These are phyloP conservation scores for Ctenopoma kingsleyae DNA, from an alignment of 2,797 vertebrate species.

Conservation along the genomic window DNA sequence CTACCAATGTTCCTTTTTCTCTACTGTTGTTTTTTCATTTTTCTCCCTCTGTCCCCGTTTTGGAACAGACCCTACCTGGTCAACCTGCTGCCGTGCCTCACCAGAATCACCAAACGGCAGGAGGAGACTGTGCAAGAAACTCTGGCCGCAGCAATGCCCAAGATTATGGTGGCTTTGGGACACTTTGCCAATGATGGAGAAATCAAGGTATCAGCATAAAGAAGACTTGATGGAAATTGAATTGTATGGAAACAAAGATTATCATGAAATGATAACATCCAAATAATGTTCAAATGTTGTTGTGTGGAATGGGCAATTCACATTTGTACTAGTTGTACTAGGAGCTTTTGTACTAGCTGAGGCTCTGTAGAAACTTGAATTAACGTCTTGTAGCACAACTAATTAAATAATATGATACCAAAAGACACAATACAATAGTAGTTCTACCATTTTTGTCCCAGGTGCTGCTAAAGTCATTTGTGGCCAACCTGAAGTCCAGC, in stretches of 20 bases:
- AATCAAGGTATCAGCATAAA: slow-evolving; percentile 90
- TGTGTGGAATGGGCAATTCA: not conserved
- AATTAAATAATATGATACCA: no score
- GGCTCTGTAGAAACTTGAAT: no score
- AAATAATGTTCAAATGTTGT: not conserved
- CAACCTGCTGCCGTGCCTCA: slow-evolving; percentile 95
- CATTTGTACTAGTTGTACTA: no score
- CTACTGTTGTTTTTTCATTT: not conserved
- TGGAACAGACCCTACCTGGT: slow-evolving; percentile 92
- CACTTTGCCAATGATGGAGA: slow-evolving; percentile 97
- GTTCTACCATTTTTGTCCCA: slow-evolving; percentile 53
- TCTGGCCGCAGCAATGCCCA: slow-evolving; percentile 92
- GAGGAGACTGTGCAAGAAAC: slow-evolving; percentile 97
- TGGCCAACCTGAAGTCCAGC: slow-evolving; percentile 93
- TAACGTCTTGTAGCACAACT: no score
- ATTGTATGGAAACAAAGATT: no score
- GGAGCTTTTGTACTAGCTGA: no score
- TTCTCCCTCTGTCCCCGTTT: not conserved
- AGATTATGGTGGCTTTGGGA: slow-evolving; percentile 94
- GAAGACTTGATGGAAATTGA: not conserved
- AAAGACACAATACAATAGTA: no score
- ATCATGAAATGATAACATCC: no score
- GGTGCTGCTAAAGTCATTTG: slow-evolving; percentile 94
- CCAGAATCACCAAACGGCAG: slow-evolving; percentile 92
- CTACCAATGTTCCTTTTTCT: not conserved